Percentiles rank a stretch among this genome's conserved stretches.
phyloP scores from a whole-genome alignment of 2,888 invertebrate species.

The Tyria jacobaeae region DNA sequence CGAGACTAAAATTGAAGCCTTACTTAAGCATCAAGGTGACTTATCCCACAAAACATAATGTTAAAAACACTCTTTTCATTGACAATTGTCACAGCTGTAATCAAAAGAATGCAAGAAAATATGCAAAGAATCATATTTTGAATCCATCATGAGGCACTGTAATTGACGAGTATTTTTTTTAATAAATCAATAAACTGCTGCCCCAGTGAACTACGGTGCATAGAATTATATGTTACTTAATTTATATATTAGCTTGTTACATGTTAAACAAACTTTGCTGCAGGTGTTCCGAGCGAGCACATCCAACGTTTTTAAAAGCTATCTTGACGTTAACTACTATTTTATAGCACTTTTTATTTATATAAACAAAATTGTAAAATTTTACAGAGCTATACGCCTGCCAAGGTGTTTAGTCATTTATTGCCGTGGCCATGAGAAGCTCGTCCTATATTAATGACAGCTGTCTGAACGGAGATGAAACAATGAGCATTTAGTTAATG shows the following conservation, averaged over 20 bases:
- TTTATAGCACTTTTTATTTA: slow-evolving; percentile 38
- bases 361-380: slow-evolving; percentile 37
- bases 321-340: slow-evolving; percentile 25
- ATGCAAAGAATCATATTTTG: not conserved
- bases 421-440: slow-evolving; percentile 55
- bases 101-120: no score
- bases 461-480: slow-evolving; percentile 44
- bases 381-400: slow-evolving; percentile 34
- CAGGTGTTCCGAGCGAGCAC: not conserved
- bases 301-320: not conserved
- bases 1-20: no score
- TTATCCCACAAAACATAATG: not conserved
- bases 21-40: not conserved
- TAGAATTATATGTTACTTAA: no score
- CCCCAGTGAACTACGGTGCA: no score
- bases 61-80: not conserved
- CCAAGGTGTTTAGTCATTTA: slow-evolving; percentile 51
- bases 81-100: no score
- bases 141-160: not conserved
- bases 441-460: slow-evolving; percentile 63
- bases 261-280: not conserved
- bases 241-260: no score
- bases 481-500: slow-evolving; percentile 28
- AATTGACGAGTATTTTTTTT: not conserved
- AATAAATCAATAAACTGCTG: no score